Conservation (phyloP, 2,888 invertebrate genomes). For the Nephrotoma guestfalica region DNA sequence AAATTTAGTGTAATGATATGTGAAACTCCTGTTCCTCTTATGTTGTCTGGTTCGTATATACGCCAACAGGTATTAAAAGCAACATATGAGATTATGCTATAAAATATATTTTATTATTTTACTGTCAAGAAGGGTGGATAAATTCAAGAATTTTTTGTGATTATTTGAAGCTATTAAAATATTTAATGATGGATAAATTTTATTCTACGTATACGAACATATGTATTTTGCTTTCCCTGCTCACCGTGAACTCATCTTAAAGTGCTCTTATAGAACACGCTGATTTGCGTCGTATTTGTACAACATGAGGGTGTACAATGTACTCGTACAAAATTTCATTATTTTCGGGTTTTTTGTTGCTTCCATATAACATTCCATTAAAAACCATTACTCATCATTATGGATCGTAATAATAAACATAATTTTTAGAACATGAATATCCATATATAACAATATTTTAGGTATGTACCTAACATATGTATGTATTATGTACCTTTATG, state of each 20-base stretch:
- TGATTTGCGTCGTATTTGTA: not conserved
- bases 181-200: not conserved
- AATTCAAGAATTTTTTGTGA: not conserved
- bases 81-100: not conserved
- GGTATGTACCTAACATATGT: no score
- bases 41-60: not conserved
- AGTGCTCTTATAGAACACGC: not conserved
- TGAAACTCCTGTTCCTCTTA: not conserved
- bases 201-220: not conserved
- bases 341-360: not conserved
- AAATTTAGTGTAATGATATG: not conserved
- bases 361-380: not conserved
- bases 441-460: not conserved
- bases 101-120: not conserved
- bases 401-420: not conserved
- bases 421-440: not conserved
- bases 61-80: not conserved
- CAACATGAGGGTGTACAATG: no score
- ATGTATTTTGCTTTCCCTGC: not conserved
- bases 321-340: not conserved
- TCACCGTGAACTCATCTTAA: not conserved
- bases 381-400: not conserved
- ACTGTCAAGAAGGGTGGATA: not conserved
- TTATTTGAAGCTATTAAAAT: not conserved
- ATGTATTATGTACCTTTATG: not conserved